Conservation (phyloP, 2,113 vertebrate species). For the Lepisosteus osseus region DNA sequence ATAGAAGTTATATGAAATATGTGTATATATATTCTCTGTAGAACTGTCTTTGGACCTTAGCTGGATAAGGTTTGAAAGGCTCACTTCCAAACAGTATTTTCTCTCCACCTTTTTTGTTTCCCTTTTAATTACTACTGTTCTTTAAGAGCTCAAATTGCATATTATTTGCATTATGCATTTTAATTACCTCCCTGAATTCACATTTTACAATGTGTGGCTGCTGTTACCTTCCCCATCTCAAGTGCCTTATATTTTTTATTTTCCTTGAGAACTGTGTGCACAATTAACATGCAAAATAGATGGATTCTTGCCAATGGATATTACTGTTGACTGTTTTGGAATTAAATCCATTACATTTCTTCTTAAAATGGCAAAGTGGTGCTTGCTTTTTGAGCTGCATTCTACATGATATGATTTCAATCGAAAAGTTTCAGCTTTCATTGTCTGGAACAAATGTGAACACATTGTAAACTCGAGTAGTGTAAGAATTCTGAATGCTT, state of each 20-base stretch:
- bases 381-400: not conserved
- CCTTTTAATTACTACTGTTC: not conserved
- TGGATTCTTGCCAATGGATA: not conserved
- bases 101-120: not conserved
- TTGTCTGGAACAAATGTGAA: not conserved
- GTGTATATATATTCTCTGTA: too few species aligned
- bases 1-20: too few species aligned
- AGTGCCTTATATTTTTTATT: not conserved
- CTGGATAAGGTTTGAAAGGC: not conserved
- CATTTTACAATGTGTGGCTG: not conserved
- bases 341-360: not conserved
- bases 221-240: not conserved
- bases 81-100: too few species aligned
- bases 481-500: too few species aligned
- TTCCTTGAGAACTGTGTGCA: too few species aligned
- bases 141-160: not conserved
- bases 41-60: not conserved
- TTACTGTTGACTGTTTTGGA: not conserved
- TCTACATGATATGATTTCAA: not conserved
- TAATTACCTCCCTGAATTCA: not conserved
- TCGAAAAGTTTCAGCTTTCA: not conserved
- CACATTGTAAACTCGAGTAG: not conserved
- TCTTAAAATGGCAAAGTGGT: not conserved
- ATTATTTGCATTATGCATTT: not conserved
- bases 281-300: conserved; percentile 6